Percentiles rank a stretch among this genome's conserved stretches.
Evolutionary conservation across 2,113 vertebrate species (phyloP).

Genomic region (Scatophagus argus): DNA sequence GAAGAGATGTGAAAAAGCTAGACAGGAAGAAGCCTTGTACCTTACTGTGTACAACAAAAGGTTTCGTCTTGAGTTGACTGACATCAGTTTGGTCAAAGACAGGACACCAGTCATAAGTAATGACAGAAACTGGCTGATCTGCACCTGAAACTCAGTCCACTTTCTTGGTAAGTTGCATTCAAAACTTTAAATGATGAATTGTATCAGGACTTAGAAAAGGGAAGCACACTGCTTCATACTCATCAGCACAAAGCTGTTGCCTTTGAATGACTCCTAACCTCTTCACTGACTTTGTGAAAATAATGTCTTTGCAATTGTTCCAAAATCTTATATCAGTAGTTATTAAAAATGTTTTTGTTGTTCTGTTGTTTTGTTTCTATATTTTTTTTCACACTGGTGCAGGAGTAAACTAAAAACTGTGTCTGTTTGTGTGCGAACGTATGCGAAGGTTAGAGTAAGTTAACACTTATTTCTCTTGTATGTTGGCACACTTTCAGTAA

Average conservation of each 20-base stretch:
- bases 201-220: slow-evolving; percentile 8
- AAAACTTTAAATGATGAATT: not conserved
- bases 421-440: slow-evolving; percentile 34
- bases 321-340: not conserved
- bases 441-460: slow-evolving; percentile 12
- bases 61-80: slow-evolving; percentile 54
- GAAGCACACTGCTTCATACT: slow-evolving; percentile 17
- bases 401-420: not conserved
- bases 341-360: not conserved
- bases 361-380: not conserved
- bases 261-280: slow-evolving; percentile 13
- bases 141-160: not conserved
- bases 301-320: not conserved
- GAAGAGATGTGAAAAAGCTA: slow-evolving; percentile 51
- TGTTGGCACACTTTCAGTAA: slow-evolving; percentile 53
- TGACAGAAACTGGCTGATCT: slow-evolving; percentile 39
- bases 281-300: not conserved
- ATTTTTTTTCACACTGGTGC: not conserved
- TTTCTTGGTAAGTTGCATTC: slow-evolving; percentile 56
- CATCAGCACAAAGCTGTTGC: not conserved
- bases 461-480: slow-evolving; percentile 54
- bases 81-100: slow-evolving; percentile 60
- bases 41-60: slow-evolving; percentile 43
- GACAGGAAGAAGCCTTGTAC: slow-evolving; percentile 72
- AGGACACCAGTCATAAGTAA: not conserved